Percentiles rank a stretch among this genome's conserved stretches.
These are phyloP conservation scores for Drosophila barbarae DNA, from an alignment of 2,888 invertebrate genomes.

Conservation along the genomic window DNA sequence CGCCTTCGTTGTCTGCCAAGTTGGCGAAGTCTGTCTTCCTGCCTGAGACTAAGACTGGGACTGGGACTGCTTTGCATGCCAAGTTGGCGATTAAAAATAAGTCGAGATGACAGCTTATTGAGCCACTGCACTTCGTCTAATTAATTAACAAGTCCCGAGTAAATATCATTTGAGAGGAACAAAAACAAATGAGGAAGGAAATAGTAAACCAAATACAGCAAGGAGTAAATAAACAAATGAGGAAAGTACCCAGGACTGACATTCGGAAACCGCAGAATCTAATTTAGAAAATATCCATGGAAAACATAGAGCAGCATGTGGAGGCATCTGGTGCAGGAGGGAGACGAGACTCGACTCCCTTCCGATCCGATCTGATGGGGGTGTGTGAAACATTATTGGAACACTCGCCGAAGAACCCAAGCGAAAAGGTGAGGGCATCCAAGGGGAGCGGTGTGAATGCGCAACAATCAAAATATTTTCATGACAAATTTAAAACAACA, in stretches of 20 bases:
- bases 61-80: slow-evolving; percentile 59
- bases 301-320: slow-evolving; percentile 49
- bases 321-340: slow-evolving; percentile 37
- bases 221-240: slow-evolving; percentile 45
- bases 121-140: slow-evolving; percentile 40
- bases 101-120: slow-evolving; percentile 36
- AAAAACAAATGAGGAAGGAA: slow-evolving; percentile 26
- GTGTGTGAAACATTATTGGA: slow-evolving; percentile 47
- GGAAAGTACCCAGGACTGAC: slow-evolving; percentile 22
- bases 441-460: slow-evolving; percentile 34
- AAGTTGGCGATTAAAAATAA: slow-evolving; percentile 52
- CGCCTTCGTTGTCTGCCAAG: slow-evolving; percentile 20
- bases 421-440: slow-evolving; percentile 1
- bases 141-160: slow-evolving; percentile 55
- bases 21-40: slow-evolving; percentile 22
- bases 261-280: slow-evolving; percentile 65
- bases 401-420: slow-evolving; percentile 18
- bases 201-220: slow-evolving; percentile 7
- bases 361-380: slow-evolving; percentile 11
- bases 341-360: background rate
- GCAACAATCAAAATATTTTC: slow-evolving; percentile 73
- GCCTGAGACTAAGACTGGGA: slow-evolving; percentile 23
- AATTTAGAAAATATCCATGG: slow-evolving; percentile 57
- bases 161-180: slow-evolving; percentile 41
- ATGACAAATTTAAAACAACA: slow-evolving; percentile 75